Evolutionary conservation across 2,888 invertebrate species (phyloP).

Genomic region (Athalia cordata): DNA sequence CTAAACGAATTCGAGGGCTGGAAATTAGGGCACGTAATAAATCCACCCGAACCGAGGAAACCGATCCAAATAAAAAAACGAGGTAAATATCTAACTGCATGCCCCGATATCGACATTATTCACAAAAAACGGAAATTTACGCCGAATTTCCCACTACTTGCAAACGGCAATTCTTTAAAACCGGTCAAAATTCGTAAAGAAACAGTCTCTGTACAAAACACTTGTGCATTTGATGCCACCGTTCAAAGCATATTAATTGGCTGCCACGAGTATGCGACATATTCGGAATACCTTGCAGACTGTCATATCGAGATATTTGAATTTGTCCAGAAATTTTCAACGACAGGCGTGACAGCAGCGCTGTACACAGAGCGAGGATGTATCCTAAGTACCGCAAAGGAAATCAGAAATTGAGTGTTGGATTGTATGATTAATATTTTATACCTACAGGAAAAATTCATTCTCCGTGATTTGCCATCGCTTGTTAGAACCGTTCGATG

Average conservation of each 20-base stretch:
- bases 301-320: constrained; percentile 21
- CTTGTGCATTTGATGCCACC: constrained; percentile 36
- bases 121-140: constrained; percentile 42
- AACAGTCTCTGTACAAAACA: constrained; percentile 37
- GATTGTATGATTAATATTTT: constrained; percentile 43
- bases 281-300: constrained; percentile 27
- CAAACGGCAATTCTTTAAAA: constrained; percentile 45
- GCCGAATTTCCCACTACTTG: constrained; percentile 37
- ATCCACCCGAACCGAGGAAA: not conserved
- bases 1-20: constrained; percentile 47
- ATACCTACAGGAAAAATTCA: constrained; percentile 11
- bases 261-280: constrained; percentile 18
- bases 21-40: constrained; percentile 16
- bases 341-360: constrained; percentile 39
- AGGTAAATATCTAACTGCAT: constrained; percentile 37
- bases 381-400: constrained; percentile 29
- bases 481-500: constrained; percentile 18
- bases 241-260: constrained; percentile 28
- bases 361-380: constrained; percentile 41
- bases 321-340: constrained; percentile 33
- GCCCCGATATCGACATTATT: constrained; percentile 38
- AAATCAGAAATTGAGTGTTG: constrained; percentile 32
- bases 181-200: constrained; percentile 35
- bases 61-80: constrained; percentile 35
- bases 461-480: constrained; percentile 40